Base-by-base conservation (phyloP, 2,797 vertebrate genomes). In the Odontamblyopus lacepedii region DNA sequence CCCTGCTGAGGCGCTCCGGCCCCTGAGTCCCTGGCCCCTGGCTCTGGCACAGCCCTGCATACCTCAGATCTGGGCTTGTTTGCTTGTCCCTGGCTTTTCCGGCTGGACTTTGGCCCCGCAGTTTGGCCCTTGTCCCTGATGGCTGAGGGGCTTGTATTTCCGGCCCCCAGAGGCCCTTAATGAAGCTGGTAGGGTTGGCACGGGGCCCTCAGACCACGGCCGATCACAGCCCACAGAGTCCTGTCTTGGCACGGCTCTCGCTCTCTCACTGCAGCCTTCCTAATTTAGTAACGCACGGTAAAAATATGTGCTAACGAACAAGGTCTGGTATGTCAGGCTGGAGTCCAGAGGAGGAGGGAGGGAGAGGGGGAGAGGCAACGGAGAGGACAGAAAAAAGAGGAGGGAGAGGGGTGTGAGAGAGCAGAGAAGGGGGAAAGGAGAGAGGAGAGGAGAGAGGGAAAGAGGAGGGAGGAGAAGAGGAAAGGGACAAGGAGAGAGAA, bases 201-300 rank as follows among this genome's bases (percentile, higher is more conserved):
- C 84, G 80, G 90, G 91, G 85, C 91, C 85, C 90, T 88, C 83
- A 94, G 92, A 94, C 88, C 90, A 88, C 92, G 93, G 91, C 83
- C 81, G 88, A 92, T 93, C 93, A 93, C 91, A 90, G 88, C 91
- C 92, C 89, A 89, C 93, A 88, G 56, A 94, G 83, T 91, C 92
- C 94, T 95, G 92, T 94, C 94, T 30, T 87, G 87, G 75, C 86
- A 86, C 92, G 87, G 83, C 85, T 88, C 90, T 89, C 92, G 93
- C 94, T 93, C 94, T 87, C 93, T 92, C 93, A 87, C 51, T 18
- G 6, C n/a, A 9, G 90, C 93, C 94, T 96, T 96, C 96, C 96
- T 97, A 96, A 96, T 98, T 98, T 98, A 98, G 96, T 96, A 96
- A 96, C 95, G 93, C 78, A 91, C 92, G 92, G 91, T 96, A 95